Evolutionary conservation across 2,113 vertebrate genomes (phyloP).

Genomic region (Ahaetulla prasina): DNA sequence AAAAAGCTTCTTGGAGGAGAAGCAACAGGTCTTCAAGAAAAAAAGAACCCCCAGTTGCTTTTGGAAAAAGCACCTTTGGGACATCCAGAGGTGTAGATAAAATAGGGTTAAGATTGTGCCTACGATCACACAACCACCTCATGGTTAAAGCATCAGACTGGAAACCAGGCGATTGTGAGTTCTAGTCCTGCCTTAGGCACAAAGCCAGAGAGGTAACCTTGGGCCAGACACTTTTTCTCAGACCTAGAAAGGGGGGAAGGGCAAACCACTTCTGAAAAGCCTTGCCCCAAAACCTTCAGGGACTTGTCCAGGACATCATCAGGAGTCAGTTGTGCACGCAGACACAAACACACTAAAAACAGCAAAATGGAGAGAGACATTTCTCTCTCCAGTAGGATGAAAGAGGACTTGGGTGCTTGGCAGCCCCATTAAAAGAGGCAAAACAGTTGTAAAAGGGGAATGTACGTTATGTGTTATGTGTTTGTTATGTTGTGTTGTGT

Average conservation of each 20-base stretch:
- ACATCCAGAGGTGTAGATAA: background rate
- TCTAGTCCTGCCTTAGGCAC: background rate
- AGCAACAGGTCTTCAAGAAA: background rate
- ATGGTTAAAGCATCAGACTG: background rate
- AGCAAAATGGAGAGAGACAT: background rate
- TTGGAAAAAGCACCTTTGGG: background rate
- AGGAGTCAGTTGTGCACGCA: background rate
- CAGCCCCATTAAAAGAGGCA: background rate
- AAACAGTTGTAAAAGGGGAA: no score
- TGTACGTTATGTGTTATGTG: no score
- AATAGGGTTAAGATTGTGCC: background rate
- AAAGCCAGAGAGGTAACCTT: background rate
- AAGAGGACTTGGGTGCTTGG: background rate
- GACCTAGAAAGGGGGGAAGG: background rate
- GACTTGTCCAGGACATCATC: background rate
- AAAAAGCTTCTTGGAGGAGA: background rate
- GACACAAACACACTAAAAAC: background rate
- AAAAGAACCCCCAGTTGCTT: background rate
- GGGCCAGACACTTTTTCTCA: background rate
- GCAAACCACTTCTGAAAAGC: background rate
- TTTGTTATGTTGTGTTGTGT: no score
- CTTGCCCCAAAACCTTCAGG: background rate
- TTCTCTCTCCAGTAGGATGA: background rate
- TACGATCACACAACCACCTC: background rate
- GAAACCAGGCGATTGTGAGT: background rate